phyloP scores from a whole-genome alignment of 37 sponge, comb jelly and placozoan species.

The Axinella damicornis region DNA sequence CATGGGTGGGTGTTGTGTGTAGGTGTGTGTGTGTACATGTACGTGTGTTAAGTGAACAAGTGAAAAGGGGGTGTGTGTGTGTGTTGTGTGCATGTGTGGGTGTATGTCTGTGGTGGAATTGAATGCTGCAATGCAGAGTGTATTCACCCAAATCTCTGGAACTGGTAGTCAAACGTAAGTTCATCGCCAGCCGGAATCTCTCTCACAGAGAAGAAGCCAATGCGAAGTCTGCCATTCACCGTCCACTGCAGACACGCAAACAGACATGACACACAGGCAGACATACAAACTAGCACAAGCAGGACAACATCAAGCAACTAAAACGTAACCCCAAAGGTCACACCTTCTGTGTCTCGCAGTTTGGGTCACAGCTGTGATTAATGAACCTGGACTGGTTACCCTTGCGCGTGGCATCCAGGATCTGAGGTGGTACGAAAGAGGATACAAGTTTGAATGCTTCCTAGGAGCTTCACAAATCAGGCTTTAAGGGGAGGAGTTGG shows the following conservation, averaged over 20 bases:
- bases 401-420: constrained; percentile 93
- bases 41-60: too few relatives aligned
- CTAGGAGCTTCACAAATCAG: too few relatives aligned
- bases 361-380: constrained; percentile 99
- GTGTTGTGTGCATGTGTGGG: neutral
- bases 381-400: constrained; percentile 96
- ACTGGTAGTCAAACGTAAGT: constrained; percentile 97
- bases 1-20: too few relatives aligned
- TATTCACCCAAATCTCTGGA: constrained; percentile 94
- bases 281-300: too few relatives aligned
- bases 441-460: too few relatives aligned
- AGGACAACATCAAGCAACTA: too few relatives aligned
- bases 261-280: neutral
- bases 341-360: constrained; percentile 99
- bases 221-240: constrained; percentile 89
- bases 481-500: too few relatives aligned
- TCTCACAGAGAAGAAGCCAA: constrained; percentile 94
- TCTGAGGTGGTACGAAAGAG: constrained; percentile 30
- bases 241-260: constrained; percentile 82
- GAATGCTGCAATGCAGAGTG: neutral
- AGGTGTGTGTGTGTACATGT: neutral
- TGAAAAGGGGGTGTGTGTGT: neutral
- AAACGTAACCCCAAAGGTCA: too few relatives aligned
- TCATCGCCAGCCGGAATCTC: constrained; percentile 77
- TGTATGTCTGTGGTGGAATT: neutral